Evolutionary conservation across 2,797 vertebrate genomes (phyloP), one percentile per base, ranked within the genome.

Genomic region (Sardinella longiceps): DNA sequence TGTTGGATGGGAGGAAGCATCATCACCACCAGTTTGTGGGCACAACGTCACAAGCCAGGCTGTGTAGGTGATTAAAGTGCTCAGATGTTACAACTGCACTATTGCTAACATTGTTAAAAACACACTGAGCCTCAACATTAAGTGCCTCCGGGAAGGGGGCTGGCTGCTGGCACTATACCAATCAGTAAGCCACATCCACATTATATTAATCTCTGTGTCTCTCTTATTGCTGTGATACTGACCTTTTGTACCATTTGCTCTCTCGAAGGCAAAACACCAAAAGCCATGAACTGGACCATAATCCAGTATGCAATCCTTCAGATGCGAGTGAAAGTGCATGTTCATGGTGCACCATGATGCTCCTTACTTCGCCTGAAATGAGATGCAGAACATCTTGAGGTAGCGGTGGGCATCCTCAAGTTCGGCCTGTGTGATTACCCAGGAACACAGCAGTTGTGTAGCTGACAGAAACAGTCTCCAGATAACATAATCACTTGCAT

Each of bases 201-300:
- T n/a, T n/a, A n/a, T n/a, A n/a, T n/a, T 58, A 5, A 58, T 3
- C 23, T 81, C 80, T 3, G 48, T 56, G 18, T 53, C 28, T 18
- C 39, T 28, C 30, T 82, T 82, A 37, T 82, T 82, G 25, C 50
- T 33, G 51, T 53, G 81, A 37, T 82, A 58, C 45, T 82, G 25
- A 33, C 81, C 81, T 58, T 58, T 25, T 51, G 51, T 82, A 37
- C 81, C 81, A 82, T 82, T 82, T 30, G 81, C 81, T 50, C 81
- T 23, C 58, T 82, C 81, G 58, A 82, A 58, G 4, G 81, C 56
- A 30, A 82, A 82, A 33, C 81, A 82, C 81, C 81, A 82, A 48
- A 82, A 82, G 4, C 81, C 81, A 82, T 82, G 81, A 82, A 82
- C 81, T 33, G 81, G 81, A 4, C 81, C 81, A 82, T 28, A 82